Evolutionary conservation across 1,140 invertebrate species (phyloP), one percentile per base, ranked within the genome.

Genomic region (Drosophila pseudoobscura): DNA sequence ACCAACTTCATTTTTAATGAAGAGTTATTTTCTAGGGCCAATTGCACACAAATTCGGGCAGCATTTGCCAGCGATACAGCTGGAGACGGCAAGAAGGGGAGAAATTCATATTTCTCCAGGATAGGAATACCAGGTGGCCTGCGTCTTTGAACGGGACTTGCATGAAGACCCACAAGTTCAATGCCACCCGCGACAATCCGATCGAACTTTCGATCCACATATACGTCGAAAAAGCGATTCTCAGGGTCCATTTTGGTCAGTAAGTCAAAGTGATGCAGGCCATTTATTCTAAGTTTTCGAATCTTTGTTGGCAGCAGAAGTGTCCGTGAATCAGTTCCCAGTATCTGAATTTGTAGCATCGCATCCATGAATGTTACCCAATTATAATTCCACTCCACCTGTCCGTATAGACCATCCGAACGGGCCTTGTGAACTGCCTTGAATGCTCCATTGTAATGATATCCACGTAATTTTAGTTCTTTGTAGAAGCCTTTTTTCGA

Each of bases 291-390:
- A 1, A 98, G 79, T 62, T 95, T 96, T 49, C 95, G 93, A 35
- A 99, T 96, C 71, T 95, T 94, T 0, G 96, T 98, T 2, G 98
- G 98, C 1, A 99, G 94, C 78, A 95, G 95, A 0, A 99, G 93
- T 17, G 94, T 93, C 64, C 96, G 92, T 0, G 95, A 95, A 72
- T 97, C 95, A n/a, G 94, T 92, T 26, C 94, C 93, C 1, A 98
- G 80, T 49, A 98, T 95, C 69, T 95, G 94, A 68, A 98, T 94
- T 90, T 99, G 98, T 15, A 99, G 92, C 95, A 99, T 96, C 15
- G 95, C 97, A 91, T 99, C 98, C 93, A 99, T 94, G 91, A 98
- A 99, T 0, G 97, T 94, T 0, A 98, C 95, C 97, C 97, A 99
- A 90, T 98, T 98, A 76, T 95, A 90, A 13, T 92, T 92, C 97